These are phyloP conservation scores for Macrosteles quadrilineatus DNA, from an alignment of 1,140 invertebrate genomes.

Conservation along the genomic window DNA sequence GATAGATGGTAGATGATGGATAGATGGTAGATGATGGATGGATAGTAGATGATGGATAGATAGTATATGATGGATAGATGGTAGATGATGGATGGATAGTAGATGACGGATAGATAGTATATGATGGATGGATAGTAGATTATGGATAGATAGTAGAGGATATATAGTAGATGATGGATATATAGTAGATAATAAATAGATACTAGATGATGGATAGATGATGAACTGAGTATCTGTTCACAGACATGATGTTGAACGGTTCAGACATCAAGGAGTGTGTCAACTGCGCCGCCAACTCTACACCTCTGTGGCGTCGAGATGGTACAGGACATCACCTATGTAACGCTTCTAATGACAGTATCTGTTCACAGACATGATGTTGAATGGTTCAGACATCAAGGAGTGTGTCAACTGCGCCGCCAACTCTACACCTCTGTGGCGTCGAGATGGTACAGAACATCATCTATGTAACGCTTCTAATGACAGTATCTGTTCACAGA, in stretches of 20 bases:
- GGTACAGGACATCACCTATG: constrained; percentile 87
- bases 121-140: too few relatives aligned
- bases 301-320: constrained; percentile 86
- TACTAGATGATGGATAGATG: too few relatives aligned
- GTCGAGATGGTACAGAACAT: constrained; percentile 84
- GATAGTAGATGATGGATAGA: too few relatives aligned
- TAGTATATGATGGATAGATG: too few relatives aligned
- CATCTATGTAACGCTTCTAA: constrained; percentile 91
- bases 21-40: too few relatives aligned
- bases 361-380: constrained; percentile 35
- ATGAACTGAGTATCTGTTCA: too few relatives aligned
- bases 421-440: constrained; percentile 82
- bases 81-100: too few relatives aligned
- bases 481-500: constrained; percentile 30
- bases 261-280: constrained; percentile 79
- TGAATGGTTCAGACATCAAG: constrained; percentile 58
- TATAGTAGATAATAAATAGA: too few relatives aligned
- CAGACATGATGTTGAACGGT: constrained; percentile 36
- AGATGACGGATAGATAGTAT: too few relatives aligned
- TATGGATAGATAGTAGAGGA: too few relatives aligned
- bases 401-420: constrained; percentile 91
- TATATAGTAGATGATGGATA: too few relatives aligned
- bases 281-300: constrained; percentile 83
- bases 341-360: constrained; percentile 69
- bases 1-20: too few relatives aligned